These are phyloP conservation scores for Poecile montanus DNA, from an alignment of 2,797 vertebrate genomes.

Conservation along the genomic window DNA sequence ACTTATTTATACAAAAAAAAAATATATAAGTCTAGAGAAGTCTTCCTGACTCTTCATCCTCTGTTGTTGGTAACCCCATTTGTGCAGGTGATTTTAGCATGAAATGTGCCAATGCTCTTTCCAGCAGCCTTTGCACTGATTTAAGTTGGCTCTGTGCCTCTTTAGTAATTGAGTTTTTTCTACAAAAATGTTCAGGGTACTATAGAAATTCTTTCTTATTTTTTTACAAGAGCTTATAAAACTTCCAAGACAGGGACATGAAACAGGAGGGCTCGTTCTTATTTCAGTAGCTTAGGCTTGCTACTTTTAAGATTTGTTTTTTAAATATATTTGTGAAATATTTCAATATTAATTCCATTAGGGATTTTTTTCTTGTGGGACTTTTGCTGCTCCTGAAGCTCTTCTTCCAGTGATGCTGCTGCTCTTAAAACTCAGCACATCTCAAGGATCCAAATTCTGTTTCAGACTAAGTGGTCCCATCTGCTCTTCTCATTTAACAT, in stretches of 20 bases:
- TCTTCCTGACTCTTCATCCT: neutral
- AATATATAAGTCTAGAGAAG: neutral
- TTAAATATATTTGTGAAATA: neutral
- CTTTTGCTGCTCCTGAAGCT: neutral
- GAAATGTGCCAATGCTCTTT: neutral
- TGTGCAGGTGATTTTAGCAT: neutral
- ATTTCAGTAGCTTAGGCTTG: neutral
- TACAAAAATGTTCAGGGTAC: neutral
- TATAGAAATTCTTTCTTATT: neutral
- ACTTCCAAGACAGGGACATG: neutral
- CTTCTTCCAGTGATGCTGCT: neutral
- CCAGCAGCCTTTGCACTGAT: neutral
- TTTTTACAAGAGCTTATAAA: slow-evolving; percentile 23
- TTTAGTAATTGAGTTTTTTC: neutral
- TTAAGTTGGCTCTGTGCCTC: neutral
- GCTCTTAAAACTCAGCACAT: neutral
- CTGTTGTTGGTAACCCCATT: neutral
- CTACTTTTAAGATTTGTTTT: neutral
- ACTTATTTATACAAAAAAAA: neutral
- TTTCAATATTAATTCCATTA: neutral
- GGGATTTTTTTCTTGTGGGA: neutral
- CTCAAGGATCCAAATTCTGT: neutral
- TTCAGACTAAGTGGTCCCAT: slow-evolving; percentile 1
- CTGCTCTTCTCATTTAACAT: neutral
- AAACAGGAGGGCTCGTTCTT: neutral